Percentiles rank a stretch among this genome's conserved stretches.
phyloP scores from a whole-genome alignment of 53 echinoderm and acorn worm species.

The Actinopyga echinites region DNA sequence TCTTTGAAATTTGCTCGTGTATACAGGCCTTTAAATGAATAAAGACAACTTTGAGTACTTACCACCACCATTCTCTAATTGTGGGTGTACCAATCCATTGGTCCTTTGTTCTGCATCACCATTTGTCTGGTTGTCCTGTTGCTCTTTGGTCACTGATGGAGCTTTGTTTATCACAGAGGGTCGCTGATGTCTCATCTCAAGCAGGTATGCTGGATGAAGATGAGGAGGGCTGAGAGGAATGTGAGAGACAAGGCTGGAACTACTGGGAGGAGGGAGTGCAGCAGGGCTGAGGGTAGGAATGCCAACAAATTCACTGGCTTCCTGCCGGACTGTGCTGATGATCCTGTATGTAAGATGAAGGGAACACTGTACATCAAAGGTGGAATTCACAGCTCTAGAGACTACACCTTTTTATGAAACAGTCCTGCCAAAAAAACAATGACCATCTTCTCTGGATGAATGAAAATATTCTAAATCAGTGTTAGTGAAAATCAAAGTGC shows the following conservation, averaged over 20 bases:
- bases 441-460: too few relatives aligned
- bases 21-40: too few relatives aligned
- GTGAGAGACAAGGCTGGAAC: constrained; percentile 67
- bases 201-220: constrained; percentile 14
- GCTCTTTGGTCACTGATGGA: constrained; percentile 6
- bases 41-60: too few relatives aligned
- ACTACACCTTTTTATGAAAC: too few relatives aligned
- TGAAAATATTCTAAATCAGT: too few relatives aligned
- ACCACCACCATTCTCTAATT: background rate
- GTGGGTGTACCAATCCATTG: background rate
- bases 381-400: too few relatives aligned
- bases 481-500: too few relatives aligned
- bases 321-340: constrained; percentile 74
- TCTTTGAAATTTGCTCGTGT: too few relatives aligned
- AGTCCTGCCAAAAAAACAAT: too few relatives aligned
- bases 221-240: constrained; percentile 32
- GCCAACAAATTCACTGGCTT: constrained; percentile 80
- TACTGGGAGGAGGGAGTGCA: constrained; percentile 77
- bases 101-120: background rate
- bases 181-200: constrained; percentile 42
- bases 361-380: background rate
- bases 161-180: constrained; percentile 41
- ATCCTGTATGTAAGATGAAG: constrained; percentile 50
- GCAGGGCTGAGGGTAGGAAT: constrained; percentile 88
- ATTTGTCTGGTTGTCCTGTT: background rate